Evolutionary conservation across 2,888 invertebrate species (phyloP).

Genomic region (Imbricaverruca yamaguchii): DNA sequence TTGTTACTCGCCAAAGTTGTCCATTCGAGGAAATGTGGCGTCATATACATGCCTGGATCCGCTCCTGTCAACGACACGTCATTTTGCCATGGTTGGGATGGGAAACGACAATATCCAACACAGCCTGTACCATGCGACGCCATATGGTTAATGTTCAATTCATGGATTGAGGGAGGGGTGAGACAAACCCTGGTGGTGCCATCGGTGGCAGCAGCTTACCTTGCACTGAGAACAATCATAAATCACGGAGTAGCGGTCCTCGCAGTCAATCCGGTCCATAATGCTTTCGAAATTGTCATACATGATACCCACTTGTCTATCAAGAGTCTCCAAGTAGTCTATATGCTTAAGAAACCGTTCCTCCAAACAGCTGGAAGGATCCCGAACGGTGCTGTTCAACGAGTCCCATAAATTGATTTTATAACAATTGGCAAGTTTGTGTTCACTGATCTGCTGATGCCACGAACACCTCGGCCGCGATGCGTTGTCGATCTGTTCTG

Average conservation of each 20-base stretch:
- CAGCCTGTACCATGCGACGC: no score
- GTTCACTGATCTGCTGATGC: not conserved
- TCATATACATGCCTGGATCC: no score
- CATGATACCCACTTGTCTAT: not conserved
- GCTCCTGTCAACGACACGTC: no score
- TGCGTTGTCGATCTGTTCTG: not conserved
- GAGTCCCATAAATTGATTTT: not conserved
- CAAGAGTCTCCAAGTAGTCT: not conserved
- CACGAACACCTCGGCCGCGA: not conserved
- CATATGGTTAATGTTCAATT: no score
- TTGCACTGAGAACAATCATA: not conserved
- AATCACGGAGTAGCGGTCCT: conserved; percentile 3
- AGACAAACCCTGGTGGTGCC: no score
- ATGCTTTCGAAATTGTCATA: not conserved
- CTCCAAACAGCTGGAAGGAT: not conserved
- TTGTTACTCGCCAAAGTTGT: no score
- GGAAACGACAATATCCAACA: no score
- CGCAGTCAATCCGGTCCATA: not conserved
- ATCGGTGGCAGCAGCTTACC: not conserved
- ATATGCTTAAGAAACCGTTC: not conserved
- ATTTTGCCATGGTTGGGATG: no score
- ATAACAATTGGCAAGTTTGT: not conserved
- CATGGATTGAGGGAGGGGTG: no score
- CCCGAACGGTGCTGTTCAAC: not conserved
- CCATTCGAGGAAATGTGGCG: no score